Evolutionary conservation across 1,140 invertebrate species (phyloP).

Genomic region (Maniola jurtina): DNA sequence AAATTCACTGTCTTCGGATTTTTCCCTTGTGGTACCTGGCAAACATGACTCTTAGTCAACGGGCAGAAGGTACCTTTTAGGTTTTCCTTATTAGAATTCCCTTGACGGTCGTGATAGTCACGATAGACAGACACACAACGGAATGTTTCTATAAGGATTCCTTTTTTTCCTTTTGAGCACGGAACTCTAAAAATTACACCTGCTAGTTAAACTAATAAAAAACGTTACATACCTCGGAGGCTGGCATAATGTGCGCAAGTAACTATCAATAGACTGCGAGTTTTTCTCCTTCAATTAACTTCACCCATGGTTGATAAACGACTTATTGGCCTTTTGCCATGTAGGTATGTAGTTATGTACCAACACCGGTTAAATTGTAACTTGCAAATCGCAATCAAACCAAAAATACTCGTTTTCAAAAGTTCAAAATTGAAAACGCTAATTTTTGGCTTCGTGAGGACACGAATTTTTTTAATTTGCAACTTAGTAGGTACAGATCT

Average conservation of each 20-base stretch:
- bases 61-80: no score
- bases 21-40: no score
- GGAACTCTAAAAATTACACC: not conserved
- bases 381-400: not conserved
- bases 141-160: no score
- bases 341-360: not conserved
- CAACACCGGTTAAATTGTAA: not conserved
- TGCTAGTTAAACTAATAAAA: not conserved
- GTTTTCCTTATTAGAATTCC: no score
- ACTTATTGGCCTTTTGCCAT: conserved; percentile 22
- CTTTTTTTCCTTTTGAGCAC: not conserved
- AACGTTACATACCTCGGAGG: conserved; percentile 12
- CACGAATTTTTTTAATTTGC: no score
- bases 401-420: not conserved
- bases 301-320: conserved; percentile 33
- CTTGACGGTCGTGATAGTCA: no score
- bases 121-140: no score
- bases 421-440: no score
- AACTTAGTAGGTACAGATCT: no score
- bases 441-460: no score
- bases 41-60: no score
- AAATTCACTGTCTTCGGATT: no score
- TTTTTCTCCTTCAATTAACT: conserved; percentile 38
- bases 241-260: conserved; percentile 1
- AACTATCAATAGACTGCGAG: conserved; percentile 18